These are phyloP conservation scores for Microcebus lehilahytsara DNA, from an alignment of 2,113 vertebrate genomes.

Conservation along the genomic window DNA sequence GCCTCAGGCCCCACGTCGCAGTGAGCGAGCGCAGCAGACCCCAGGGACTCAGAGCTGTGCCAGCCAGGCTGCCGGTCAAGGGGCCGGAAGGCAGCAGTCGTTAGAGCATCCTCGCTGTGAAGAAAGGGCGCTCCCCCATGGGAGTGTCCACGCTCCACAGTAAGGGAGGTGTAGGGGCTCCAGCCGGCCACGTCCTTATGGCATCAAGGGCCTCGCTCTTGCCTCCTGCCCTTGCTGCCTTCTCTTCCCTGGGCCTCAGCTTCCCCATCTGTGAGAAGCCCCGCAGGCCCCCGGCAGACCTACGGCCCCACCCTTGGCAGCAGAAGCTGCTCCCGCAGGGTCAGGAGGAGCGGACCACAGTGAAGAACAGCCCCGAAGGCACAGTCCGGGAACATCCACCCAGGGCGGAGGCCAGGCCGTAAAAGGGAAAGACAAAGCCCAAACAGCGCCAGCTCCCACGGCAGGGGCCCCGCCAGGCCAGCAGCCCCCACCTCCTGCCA, in stretches of 20 bases:
- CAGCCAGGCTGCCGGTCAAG: not conserved
- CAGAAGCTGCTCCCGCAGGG: not conserved
- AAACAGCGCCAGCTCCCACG: not conserved
- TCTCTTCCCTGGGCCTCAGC: not conserved
- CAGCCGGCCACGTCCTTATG: not conserved
- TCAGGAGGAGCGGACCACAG: not conserved
- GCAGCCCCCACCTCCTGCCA: not conserved
- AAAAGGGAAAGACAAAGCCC: not conserved
- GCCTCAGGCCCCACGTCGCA: not conserved
- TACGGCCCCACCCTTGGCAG: not conserved
- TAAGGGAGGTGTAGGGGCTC: not conserved
- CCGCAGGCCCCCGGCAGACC: not conserved
- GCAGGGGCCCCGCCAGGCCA: not conserved
- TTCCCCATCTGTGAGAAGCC: not conserved
- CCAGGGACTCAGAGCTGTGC: not conserved
- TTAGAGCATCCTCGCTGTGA: not conserved
- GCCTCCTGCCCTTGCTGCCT: not conserved
- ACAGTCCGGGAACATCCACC: not conserved
- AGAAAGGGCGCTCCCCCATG: not conserved
- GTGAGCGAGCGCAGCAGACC: not conserved
- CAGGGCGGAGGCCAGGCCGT: not conserved
- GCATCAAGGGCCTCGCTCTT: not conserved
- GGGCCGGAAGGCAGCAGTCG: too few relatives aligned
- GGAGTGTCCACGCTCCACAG: not conserved
- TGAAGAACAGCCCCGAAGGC: not conserved